Percentiles rank a stretch among this genome's conserved stretches.
phyloP scores from a whole-genome alignment of 2,888 invertebrate genomes.

The Alentia gelatinosa region DNA sequence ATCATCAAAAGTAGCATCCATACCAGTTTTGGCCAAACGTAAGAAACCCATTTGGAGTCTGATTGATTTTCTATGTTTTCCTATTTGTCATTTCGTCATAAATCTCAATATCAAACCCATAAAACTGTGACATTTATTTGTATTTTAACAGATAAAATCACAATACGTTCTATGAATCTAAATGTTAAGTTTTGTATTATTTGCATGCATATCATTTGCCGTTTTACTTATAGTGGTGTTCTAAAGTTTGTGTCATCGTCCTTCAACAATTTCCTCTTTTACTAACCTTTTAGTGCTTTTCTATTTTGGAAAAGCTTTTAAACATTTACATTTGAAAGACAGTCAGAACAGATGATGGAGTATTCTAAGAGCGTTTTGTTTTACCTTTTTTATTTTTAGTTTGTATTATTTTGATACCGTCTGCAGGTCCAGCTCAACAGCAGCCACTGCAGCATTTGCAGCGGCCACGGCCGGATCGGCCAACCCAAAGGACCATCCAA shows the following conservation, averaged over 20 bases:
- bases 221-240: not conserved
- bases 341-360: slow-evolving; percentile 6
- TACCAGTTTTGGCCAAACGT: not conserved
- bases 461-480: slow-evolving; percentile 93
- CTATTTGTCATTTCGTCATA: too few species aligned
- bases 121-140: too few species aligned
- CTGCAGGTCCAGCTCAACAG: slow-evolving; percentile 79
- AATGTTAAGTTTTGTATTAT: not conserved
- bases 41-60: not conserved
- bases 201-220: too few species aligned
- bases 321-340: slow-evolving; percentile 12
- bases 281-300: not conserved
- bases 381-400: slow-evolving; percentile 14
- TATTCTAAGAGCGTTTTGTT: slow-evolving; percentile 26
- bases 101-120: too few species aligned
- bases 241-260: not conserved
- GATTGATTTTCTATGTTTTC: not conserved
- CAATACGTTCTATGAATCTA: not conserved
- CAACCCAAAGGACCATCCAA: slow-evolving; percentile 69
- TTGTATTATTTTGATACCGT: slow-evolving; percentile 10
- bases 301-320: not conserved
- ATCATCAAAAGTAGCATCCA: not conserved
- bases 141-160: too few species aligned
- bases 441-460: slow-evolving; percentile 92
- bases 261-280: not conserved